Evolutionary conservation across 1,140 invertebrate species (phyloP), one percentile per base, ranked within the genome.

Genomic region (Calephelis nemesis): DNA sequence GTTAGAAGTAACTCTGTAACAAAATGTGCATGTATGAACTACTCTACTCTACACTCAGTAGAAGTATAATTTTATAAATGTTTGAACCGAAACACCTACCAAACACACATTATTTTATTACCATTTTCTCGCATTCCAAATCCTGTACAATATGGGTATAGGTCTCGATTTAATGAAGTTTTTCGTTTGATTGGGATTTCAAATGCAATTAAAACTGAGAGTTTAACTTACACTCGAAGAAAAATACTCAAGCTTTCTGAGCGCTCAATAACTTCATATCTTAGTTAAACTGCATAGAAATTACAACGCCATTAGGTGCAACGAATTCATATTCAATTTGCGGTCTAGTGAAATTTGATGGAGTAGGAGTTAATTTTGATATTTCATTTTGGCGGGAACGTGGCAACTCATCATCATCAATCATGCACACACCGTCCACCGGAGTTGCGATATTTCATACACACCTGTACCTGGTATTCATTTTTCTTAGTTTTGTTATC

Each of bases 401-500:
- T 64, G 68, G 68, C 63, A 63, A 69, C 76, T 78, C 79, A 85
- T 86, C 84, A 88, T 85, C 81, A 88, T 86, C 79, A 85, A 86
- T 86, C 84, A 86, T 63, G 54, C 65, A 82, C 82, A 81, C 74
- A 67, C 65, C 70, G 72, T 73, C 49, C 64, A 40, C 50, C n/a
- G 47, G 30, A 30, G 49, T 30, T 42, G 13, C 50, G 13, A 66
- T 42, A 66, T 58, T 58, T 58, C 30, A 58, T 30, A 11, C 52
- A 58, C 52, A 58, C 52, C 52, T 58, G 52, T 30, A 58, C 52
- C 7, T 58, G 7, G 10, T 58, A 58, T 58, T 30, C 19, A 52
- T 15, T 39, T 54, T 58, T 39, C 54, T 8, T 58, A 1, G 19
- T 48, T 30, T 48, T 58, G 30, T 9, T 54, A 58, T 12, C 11